Evolutionary conservation across 2,797 vertebrate species (phyloP), one percentile per base, ranked within the genome.

Genomic region (Crocidura indochinensis): DNA sequence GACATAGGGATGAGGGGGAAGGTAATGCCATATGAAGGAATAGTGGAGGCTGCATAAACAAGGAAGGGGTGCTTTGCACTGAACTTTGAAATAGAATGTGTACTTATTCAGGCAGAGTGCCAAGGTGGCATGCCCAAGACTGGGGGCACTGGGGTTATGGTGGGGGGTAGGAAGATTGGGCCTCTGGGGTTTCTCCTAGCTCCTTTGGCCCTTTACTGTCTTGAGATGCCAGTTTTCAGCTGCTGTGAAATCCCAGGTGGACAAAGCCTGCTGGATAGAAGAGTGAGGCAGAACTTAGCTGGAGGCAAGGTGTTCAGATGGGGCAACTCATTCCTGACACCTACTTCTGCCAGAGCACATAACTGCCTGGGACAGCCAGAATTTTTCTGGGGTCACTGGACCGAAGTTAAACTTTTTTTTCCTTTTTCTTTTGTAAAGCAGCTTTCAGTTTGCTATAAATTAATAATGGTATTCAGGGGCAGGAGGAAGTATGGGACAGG

Each of bases 141-240:
- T 62, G 38, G 22, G 85, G 80, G 53, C 71, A 26, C 2, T 22
- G 60, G 44, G 27, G 7, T 20, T 60, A 7, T 17, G 56, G 38
- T 38, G 56, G 56, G 56, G 15, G 6, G 56, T 20, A 60, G 56
- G 22, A 60, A 20, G 19, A 60, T 6, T 49, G 11, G 5, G 29
- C 71, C 67, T 74, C 81, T 24, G 83, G 80, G 62, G 12, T 68
- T 60, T 60, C 78, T n/a, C 15, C 51, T 71, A 86, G 73, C 31
- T 90, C 80, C 7, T 29, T 73, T 53, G 62, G 80, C 67, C 86
- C 67, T 75, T 77, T 78, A 68, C 64, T 76, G 92, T 79, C 0
- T 14, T 85, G 92, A 91, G 91, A 88, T 90, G 94, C 84, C 90
- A 92, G 69, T 79, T 44, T 56, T 93, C 94, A 88, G 73, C 31